A percentile compares a stretch with the other conserved stretches of the same genome.
These are phyloP conservation scores for Paratilapia polleni DNA, from an alignment of 2,113 vertebrate genomes.

Conservation along the genomic window DNA sequence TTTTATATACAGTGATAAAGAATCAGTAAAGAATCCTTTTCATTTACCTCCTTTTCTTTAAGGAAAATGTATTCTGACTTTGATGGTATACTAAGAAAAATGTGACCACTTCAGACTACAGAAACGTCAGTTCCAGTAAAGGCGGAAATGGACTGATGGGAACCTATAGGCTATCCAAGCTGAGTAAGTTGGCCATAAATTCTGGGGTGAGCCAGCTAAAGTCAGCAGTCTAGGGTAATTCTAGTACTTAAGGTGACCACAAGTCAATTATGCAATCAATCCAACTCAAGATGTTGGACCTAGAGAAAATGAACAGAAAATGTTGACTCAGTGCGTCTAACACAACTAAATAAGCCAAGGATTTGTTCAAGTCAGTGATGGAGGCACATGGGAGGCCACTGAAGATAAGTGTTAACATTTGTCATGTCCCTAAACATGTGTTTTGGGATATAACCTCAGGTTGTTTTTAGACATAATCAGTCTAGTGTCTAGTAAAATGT, in stretches of 20 bases:
- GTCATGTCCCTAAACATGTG: background rate
- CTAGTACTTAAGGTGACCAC: constrained; percentile 29
- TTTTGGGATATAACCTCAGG: background rate
- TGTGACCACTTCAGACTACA: constrained; percentile 5
- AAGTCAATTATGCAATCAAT: constrained; percentile 46
- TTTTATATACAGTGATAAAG: background rate
- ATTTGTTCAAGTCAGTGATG: background rate
- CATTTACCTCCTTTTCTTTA: background rate
- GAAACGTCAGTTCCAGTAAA: constrained; percentile 17
- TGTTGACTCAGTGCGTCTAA: constrained; percentile 15
- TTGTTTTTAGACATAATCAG: background rate
- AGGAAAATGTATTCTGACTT: background rate
- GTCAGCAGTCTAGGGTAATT: constrained; percentile 47
- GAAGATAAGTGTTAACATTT: background rate
- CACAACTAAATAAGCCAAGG: background rate
- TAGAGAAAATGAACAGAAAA: constrained; percentile 12
- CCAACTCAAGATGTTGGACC: constrained; percentile 12
- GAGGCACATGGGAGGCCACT: background rate
- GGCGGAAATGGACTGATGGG: constrained; percentile 1
- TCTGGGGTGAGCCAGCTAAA: constrained; percentile 25
- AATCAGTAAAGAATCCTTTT: background rate
- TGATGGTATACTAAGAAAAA: background rate
- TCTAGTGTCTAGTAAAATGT: background rate
- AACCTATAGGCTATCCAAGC: constrained; percentile 21
- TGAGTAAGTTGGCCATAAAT: constrained; percentile 21